These are phyloP conservation scores for Stenotaenia linearis DNA, from an alignment of 2,888 invertebrate genomes.

Conservation along the genomic window DNA sequence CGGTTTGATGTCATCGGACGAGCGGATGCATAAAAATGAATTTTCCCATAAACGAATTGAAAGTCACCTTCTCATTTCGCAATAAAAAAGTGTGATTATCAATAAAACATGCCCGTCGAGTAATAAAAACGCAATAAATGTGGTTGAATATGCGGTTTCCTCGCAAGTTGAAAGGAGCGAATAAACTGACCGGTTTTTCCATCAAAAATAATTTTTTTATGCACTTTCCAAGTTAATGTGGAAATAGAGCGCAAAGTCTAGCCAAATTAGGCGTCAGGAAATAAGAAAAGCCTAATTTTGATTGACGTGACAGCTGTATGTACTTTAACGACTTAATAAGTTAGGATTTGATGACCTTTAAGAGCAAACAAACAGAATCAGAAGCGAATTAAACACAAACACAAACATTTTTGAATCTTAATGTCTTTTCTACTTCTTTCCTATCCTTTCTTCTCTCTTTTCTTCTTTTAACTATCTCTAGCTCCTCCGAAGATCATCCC, in stretches of 20 bases:
- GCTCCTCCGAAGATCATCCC: slow-evolving; percentile 65
- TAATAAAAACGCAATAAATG: neutral
- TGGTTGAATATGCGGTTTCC: neutral
- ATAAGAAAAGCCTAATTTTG: no score
- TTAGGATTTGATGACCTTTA: no score
- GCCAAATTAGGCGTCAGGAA: no score
- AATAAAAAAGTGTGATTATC: neutral
- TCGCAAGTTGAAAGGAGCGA: no score
- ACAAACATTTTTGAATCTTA: neutral
- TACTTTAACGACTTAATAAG: no score
- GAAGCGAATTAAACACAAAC: no score
- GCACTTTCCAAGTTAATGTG: no score
- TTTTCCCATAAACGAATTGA: neutral
- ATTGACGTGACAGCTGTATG: no score
- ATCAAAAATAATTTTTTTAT: no score
- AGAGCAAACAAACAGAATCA: no score
- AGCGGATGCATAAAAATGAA: neutral
- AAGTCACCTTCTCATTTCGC: neutral
- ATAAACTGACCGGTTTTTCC: no score
- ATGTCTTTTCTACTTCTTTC: neutral
- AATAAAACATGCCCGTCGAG: neutral
- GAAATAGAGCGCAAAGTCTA: no score
- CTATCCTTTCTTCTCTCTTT: neutral
- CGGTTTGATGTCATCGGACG: neutral
- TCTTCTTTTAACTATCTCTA: slow-evolving; percentile 43